Evolutionary conservation across 1,140 invertebrate species (phyloP).

Genomic region (Lucilia sericata): DNA sequence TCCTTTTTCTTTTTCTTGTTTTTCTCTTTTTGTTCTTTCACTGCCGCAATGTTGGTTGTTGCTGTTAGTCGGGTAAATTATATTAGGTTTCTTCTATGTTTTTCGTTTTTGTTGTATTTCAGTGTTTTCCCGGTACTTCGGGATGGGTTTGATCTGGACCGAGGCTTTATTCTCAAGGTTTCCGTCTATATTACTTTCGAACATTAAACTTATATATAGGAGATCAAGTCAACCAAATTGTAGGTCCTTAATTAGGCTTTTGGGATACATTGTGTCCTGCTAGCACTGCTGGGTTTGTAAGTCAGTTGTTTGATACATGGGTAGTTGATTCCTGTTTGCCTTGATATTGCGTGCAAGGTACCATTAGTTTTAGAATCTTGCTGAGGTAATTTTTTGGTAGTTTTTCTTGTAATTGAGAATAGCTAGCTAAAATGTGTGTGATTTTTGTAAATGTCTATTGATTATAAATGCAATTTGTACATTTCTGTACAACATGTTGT

Average conservation of each 20-base stretch:
- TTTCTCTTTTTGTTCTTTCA: background rate
- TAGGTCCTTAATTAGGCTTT: too few species aligned
- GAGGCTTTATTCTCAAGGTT: too few species aligned
- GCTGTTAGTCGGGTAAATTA: background rate
- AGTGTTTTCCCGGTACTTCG: too few species aligned
- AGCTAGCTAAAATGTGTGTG: background rate
- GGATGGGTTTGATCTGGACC: too few species aligned
- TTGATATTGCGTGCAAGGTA: constrained; percentile 7
- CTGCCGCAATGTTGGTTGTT: background rate
- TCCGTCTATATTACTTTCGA: too few species aligned
- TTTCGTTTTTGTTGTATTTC: background rate
- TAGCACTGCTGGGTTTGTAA: background rate
- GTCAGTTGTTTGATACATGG: background rate
- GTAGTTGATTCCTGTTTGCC: background rate
- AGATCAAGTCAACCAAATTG: too few species aligned
- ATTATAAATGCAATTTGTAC: constrained; percentile 33
- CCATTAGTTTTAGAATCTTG: background rate
- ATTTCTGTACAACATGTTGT: background rate
- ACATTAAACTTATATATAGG: too few species aligned
- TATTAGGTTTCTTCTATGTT: background rate
- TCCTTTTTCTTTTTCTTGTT: too few species aligned
- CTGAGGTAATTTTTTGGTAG: background rate
- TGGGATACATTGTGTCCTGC: too few species aligned
- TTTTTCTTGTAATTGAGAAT: background rate
- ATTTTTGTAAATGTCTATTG: constrained; percentile 7